A percentile compares a stretch with the other conserved stretches of the same genome.
phyloP scores from a whole-genome alignment of 2,113 vertebrate species.

The human (Homo sapiens) region DNA sequence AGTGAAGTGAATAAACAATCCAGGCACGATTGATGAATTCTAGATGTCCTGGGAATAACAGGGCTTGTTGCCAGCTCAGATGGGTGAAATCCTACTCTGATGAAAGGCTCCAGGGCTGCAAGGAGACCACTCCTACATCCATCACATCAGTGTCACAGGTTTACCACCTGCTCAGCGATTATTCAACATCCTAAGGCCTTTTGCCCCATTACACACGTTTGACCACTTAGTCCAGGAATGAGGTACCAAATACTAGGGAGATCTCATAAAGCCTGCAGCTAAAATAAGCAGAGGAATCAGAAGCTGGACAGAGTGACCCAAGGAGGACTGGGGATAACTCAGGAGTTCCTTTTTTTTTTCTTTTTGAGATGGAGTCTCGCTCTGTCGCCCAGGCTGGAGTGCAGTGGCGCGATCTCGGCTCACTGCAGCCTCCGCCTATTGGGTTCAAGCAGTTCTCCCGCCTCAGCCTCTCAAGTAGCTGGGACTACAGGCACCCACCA shows the following conservation, averaged over 20 bases:
- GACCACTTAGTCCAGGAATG: neutral
- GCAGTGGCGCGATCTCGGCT: too few relatives aligned
- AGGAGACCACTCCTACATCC: neutral
- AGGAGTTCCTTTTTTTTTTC: neutral
- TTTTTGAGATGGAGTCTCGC: too few relatives aligned
- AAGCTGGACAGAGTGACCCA: neutral
- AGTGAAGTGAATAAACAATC: constrained; percentile 12
- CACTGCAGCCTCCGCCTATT: too few relatives aligned
- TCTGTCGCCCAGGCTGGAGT: too few relatives aligned
- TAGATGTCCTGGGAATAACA: neutral
- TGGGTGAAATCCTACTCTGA: neutral
- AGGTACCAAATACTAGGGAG: neutral
- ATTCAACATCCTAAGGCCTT: neutral
- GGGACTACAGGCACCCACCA: too few relatives aligned
- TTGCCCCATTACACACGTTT: neutral
- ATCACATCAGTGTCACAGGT: neutral
- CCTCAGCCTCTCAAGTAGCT: too few relatives aligned
- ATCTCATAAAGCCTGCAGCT: neutral
- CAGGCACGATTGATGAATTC: neutral
- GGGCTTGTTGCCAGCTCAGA: neutral
- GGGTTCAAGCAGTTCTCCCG: too few relatives aligned
- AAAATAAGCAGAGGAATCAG: neutral
- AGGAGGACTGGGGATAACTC: neutral
- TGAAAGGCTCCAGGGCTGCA: neutral
- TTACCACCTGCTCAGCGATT: constrained; percentile 7